These are phyloP conservation scores for Trichogramma dendrolimi DNA, from an alignment of 2,888 invertebrate genomes.

Conservation along the genomic window DNA sequence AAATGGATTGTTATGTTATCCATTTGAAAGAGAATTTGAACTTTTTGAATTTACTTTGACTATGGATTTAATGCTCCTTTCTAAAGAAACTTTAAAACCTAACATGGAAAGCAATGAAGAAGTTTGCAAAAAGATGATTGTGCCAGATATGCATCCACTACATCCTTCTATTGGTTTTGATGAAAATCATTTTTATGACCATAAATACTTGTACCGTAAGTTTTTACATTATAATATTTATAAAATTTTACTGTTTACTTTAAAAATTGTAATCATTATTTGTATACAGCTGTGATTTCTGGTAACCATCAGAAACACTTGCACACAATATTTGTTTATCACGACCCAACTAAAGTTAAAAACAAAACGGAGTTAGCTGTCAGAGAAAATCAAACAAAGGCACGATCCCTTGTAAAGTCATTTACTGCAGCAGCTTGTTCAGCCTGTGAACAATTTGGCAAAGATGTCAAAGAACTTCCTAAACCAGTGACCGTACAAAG, in stretches of 20 bases:
- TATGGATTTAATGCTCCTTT: conserved; percentile 66
- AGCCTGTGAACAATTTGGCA: conserved; percentile 72
- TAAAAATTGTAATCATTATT: conserved; percentile 16
- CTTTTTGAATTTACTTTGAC: conserved; percentile 63
- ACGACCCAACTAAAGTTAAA: conserved; percentile 61
- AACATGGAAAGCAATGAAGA: conserved; percentile 45
- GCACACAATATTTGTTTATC: conserved; percentile 76
- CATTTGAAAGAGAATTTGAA: conserved; percentile 61
- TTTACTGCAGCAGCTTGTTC: conserved; percentile 74
- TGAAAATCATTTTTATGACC: conserved; percentile 62
- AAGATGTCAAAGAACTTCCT: conserved; percentile 62
- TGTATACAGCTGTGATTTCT: conserved; percentile 25
- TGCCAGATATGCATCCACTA: conserved; percentile 75
- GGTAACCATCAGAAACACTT: conserved; percentile 47
- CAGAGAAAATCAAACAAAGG: conserved; percentile 64
- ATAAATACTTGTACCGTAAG: conserved; percentile 69
- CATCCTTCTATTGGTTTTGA: conserved; percentile 67
- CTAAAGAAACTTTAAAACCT: conserved; percentile 60
- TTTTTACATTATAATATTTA: conserved; percentile 34
- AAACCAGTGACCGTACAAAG: conserved; percentile 79
- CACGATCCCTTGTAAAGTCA: conserved; percentile 68
- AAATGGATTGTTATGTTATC: conserved; percentile 58
- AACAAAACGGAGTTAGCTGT: conserved; percentile 69
- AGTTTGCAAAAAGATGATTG: conserved; percentile 53
- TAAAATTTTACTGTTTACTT: neutral